A percentile compares a stretch with the other conserved stretches of the same genome.
These are phyloP conservation scores for Coremacera marginata DNA, from an alignment of 2,888 invertebrate genomes.

Conservation along the genomic window DNA sequence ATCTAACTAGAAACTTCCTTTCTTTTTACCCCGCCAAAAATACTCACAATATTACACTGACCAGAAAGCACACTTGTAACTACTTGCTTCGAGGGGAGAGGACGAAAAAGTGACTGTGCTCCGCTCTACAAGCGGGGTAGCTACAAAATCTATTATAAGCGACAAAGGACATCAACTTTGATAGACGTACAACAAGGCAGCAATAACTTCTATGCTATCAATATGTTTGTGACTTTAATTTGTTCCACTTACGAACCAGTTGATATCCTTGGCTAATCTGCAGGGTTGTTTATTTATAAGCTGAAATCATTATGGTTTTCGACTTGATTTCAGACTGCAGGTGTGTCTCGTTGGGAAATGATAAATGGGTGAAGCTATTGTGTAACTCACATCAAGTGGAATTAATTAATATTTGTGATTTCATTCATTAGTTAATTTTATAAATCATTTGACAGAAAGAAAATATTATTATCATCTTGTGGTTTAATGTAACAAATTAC, in stretches of 20 bases:
- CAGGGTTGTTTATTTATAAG: conserved; percentile 66
- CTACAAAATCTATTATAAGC: neutral
- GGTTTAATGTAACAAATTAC: neutral
- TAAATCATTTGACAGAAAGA: neutral
- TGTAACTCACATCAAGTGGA: conserved; percentile 28
- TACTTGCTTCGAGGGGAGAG: neutral
- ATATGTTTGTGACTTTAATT: conserved; percentile 61
- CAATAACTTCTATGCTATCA: conserved; percentile 39
- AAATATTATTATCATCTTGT: neutral
- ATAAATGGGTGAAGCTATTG: conserved; percentile 16
- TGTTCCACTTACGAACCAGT: conserved; percentile 59
- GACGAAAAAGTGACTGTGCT: neutral
- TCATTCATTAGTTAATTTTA: neutral
- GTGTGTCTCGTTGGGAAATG: conserved; percentile 37
- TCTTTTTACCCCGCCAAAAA: neutral
- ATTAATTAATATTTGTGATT: conserved; percentile 32
- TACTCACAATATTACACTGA: neutral
- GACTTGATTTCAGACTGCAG: conserved; percentile 46
- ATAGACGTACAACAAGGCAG: neutral
- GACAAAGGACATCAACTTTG: neutral
- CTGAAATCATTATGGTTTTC: conserved; percentile 48
- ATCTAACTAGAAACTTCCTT: conserved; percentile 17
- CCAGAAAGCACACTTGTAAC: conserved; percentile 7
- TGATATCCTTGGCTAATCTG: conserved; percentile 56
- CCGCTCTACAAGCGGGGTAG: neutral